Evolutionary conservation across 2,113 vertebrate species (phyloP), one percentile per base, ranked within the genome.

Genomic region (Reinhardtius hippoglossoides): DNA sequence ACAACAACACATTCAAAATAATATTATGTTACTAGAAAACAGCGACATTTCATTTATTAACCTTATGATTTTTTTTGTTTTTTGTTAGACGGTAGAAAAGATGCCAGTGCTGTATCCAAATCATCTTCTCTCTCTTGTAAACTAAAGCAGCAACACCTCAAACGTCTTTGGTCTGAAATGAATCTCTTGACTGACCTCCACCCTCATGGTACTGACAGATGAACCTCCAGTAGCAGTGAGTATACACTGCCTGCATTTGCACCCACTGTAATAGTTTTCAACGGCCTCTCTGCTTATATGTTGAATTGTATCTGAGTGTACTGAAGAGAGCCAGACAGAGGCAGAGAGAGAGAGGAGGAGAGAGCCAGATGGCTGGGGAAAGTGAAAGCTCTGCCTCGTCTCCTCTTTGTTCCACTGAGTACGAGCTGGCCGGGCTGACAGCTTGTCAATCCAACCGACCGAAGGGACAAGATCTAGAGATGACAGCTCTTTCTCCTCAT

Each of bases 401-500:
- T 86, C 81, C 82, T 89, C 85, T 81, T 81, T 55, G 69, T 88
- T 88, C 77, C 50, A 42, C 76, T 75, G 31, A 31, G 31, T 31
- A 68, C 9, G 76, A 76, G 80, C 77, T 78, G 87, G 88, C 78
- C 78, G 54, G 70, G 73, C 78, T 87, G 91, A 86, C 89, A 84
- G 78, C 74, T 87, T 88, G 86, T 90, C 94, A 94, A 84, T 94
- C 92, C 57, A 80, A 79, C 82, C 74, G 87, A 90, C 86, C 46
- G 37, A 76, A 79, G 82, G 87, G 60, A 80, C 78, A 6, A 58
- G 71, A 80, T 79, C 18, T 31, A 71, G 58, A 1, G 74, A 82
- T 94, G 95, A 95, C 95, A 95, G 94, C 92, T 92, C 87, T 93
- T 91, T 92, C 92, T 89, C 92, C 92, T 68, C 48, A 24, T 78